phyloP scores from a whole-genome alignment of 2,113 vertebrate genomes.

The Caranx melampygus region DNA sequence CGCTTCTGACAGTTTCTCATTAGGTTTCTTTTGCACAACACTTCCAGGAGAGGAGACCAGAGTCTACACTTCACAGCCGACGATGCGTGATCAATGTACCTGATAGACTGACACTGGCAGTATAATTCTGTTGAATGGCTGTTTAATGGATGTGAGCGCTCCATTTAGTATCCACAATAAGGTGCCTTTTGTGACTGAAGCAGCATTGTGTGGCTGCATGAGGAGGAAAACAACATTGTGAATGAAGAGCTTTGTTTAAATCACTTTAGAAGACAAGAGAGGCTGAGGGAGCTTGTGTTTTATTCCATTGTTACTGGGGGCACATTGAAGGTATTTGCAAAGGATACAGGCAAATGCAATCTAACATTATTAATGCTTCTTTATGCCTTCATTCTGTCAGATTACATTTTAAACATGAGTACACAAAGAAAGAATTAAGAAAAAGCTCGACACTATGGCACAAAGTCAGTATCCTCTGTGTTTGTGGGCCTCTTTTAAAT shows the following conservation, averaged over 20 bases:
- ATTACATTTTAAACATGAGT: neutral
- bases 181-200: slow-evolving; percentile 64
- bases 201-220: slow-evolving; percentile 44
- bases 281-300: slow-evolving; percentile 18
- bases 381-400: neutral
- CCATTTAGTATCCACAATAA: slow-evolving; percentile 77
- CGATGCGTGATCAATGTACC: slow-evolving; percentile 80
- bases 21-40: slow-evolving; percentile 83
- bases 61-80: slow-evolving; percentile 71
- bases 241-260: slow-evolving; percentile 41
- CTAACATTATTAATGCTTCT: slow-evolving; percentile 1
- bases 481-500: slow-evolving; percentile 2
- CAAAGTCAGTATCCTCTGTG: slow-evolving; percentile 22
- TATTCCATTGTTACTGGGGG: slow-evolving; percentile 19
- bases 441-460: slow-evolving; percentile 2
- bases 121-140: slow-evolving; percentile 78
- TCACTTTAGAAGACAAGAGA: slow-evolving; percentile 29
- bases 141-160: slow-evolving; percentile 74
- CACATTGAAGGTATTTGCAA: slow-evolving; percentile 12
- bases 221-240: slow-evolving; percentile 51
- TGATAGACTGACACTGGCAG: slow-evolving; percentile 79
- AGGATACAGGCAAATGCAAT: slow-evolving; percentile 18
- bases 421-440: slow-evolving; percentile 26
- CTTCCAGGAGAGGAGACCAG: slow-evolving; percentile 78
- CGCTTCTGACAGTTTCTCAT: slow-evolving; percentile 84